Evolutionary conservation across 2,113 vertebrate genomes (phyloP).

Genomic region (Melanocharis versteri): DNA sequence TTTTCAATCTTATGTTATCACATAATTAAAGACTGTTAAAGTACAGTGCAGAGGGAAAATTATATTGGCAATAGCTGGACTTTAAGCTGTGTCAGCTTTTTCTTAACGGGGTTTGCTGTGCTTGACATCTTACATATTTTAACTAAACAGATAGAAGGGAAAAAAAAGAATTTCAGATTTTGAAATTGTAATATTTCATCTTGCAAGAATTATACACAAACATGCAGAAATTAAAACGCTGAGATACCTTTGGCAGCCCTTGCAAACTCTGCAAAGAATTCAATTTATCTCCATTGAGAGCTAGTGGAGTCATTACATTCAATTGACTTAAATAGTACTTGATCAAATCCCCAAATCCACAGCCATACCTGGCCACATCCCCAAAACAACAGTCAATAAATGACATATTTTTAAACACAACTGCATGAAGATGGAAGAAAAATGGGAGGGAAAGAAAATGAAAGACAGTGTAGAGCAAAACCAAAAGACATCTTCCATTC

Average conservation of each 20-base stretch:
- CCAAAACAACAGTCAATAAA: neutral
- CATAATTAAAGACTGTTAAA: neutral
- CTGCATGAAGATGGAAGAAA: neutral
- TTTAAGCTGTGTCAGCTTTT: neutral
- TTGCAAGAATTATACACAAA: neutral
- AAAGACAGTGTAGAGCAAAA: neutral
- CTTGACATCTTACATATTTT: neutral
- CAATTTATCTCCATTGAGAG: neutral
- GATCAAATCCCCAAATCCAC: neutral
- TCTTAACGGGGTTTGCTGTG: neutral
- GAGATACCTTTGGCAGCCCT: neutral
- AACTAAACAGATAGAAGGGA: neutral
- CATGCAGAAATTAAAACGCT: neutral
- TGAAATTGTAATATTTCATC: neutral
- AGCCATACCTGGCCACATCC: neutral
- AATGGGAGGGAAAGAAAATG: neutral
- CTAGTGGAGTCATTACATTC: neutral
- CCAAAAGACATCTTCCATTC: neutral
- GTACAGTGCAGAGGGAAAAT: neutral
- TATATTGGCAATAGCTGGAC: neutral
- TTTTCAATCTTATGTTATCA: neutral
- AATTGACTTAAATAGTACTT: neutral
- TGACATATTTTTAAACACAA: neutral
- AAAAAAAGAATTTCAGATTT: neutral
- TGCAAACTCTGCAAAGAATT: neutral